Evolutionary conservation across 64 coral and sea anemone genomes (phyloP).

Genomic region (Hydrozoanthus tunicans): DNA sequence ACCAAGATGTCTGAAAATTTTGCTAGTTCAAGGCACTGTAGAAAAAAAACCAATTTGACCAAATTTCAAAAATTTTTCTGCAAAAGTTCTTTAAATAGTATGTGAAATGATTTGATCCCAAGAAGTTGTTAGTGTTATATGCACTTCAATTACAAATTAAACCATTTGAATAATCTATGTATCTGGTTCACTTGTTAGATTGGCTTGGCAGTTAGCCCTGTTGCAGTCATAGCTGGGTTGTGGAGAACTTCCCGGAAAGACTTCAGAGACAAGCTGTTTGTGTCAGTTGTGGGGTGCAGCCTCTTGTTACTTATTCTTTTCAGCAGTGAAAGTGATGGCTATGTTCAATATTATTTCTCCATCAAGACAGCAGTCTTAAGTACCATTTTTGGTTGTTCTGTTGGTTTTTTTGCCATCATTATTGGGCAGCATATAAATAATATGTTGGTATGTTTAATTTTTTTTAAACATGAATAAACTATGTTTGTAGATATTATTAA

Average conservation of each 20-base stretch:
- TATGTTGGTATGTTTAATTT: not conserved
- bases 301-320: slow-evolving; percentile 4
- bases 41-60: too few species aligned
- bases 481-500: not conserved
- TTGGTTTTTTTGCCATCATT: slow-evolving; percentile 3
- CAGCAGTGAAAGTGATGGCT: slow-evolving; percentile 33
- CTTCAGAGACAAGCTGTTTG: not conserved
- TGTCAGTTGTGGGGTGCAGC: slow-evolving; percentile 14
- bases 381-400: not conserved
- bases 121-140: too few species aligned
- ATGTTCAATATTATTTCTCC: slow-evolving; percentile 25
- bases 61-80: too few species aligned
- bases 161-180: not conserved
- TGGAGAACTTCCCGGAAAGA: not conserved
- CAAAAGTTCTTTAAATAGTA: too few species aligned
- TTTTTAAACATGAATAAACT: not conserved
- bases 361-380: not conserved
- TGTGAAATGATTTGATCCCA: too few species aligned
- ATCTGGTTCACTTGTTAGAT: not conserved
- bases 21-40: too few species aligned
- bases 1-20: too few species aligned
- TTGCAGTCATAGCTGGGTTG: not conserved
- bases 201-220: slow-evolving; percentile 26
- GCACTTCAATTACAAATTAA: not conserved
- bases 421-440: not conserved